Evolutionary conservation across 2,113 vertebrate genomes (phyloP).

Genomic region (Empidonax traillii): DNA sequence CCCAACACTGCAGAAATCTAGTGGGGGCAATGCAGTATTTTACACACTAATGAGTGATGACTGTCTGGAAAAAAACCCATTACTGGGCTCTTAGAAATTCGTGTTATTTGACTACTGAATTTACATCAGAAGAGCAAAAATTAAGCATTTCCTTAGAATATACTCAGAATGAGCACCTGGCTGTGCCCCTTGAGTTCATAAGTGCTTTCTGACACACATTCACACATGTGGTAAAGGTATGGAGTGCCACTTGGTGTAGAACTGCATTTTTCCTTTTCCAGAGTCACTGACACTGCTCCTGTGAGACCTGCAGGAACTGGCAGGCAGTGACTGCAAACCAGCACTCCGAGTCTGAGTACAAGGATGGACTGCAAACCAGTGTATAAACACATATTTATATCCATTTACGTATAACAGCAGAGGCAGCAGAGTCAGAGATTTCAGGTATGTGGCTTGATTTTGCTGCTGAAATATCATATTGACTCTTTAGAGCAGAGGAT

Average conservation of each 20-base stretch:
- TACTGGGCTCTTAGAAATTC: background rate
- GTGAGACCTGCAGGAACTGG: background rate
- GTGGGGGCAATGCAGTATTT: background rate
- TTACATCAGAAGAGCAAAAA: background rate
- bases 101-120: background rate
- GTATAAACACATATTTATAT: background rate
- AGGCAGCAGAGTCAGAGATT: background rate
- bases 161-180: background rate
- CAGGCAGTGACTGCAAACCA: background rate
- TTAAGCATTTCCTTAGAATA: background rate
- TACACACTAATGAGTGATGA: background rate
- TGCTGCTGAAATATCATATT: background rate
- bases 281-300: background rate
- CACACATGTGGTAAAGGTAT: background rate
- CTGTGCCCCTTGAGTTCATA: background rate
- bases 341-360: background rate
- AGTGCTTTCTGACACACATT: background rate
- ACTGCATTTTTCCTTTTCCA: background rate
- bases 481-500: background rate
- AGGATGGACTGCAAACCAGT: background rate
- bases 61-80: background rate
- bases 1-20: background rate
- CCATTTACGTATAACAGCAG: background rate
- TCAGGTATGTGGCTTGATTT: background rate
- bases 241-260: background rate